Conservation (phyloP, 2,888 invertebrate species). For the Drosophila monieri region DNA sequence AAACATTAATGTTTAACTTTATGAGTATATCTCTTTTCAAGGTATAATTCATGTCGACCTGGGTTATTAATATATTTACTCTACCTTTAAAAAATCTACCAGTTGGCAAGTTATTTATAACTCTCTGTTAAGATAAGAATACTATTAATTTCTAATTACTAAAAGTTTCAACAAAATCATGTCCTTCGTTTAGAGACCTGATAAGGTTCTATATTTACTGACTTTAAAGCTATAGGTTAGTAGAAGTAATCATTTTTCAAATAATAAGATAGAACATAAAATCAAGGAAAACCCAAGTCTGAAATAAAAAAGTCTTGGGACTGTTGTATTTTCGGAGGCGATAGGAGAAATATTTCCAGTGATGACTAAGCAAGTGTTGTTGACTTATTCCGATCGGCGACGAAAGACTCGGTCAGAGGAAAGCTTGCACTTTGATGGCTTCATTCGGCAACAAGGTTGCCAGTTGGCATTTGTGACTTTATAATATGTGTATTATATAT, state of each 20-base stretch:
- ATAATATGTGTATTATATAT: background rate
- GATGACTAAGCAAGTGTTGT: conserved; percentile 25
- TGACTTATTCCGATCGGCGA: conserved; percentile 25
- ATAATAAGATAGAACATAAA: background rate
- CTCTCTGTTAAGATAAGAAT: conserved; percentile 22
- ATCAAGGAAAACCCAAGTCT: background rate
- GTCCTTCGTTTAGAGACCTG: conserved; percentile 21
- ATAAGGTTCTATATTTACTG: conserved; percentile 12
- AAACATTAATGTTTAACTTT: background rate
- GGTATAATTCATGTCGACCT: background rate
- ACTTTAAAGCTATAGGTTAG: conserved; percentile 7
- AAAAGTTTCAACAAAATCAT: background rate
- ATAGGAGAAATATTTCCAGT: conserved; percentile 21
- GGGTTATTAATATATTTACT: background rate
- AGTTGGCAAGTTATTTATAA: conserved; percentile 8
- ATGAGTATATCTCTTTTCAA: background rate
- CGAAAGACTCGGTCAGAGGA: conserved; percentile 23
- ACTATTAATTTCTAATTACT: conserved; percentile 32
- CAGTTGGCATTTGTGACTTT: conserved; percentile 14
- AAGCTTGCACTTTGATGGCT: conserved; percentile 39
- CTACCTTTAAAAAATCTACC: background rate
- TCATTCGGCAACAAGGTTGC: conserved; percentile 17
- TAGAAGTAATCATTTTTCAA: background rate
- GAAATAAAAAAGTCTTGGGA: background rate
- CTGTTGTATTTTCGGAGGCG: background rate